phyloP scores from a whole-genome alignment of 2,113 vertebrate genomes.

The Vulpes ferrilata region DNA sequence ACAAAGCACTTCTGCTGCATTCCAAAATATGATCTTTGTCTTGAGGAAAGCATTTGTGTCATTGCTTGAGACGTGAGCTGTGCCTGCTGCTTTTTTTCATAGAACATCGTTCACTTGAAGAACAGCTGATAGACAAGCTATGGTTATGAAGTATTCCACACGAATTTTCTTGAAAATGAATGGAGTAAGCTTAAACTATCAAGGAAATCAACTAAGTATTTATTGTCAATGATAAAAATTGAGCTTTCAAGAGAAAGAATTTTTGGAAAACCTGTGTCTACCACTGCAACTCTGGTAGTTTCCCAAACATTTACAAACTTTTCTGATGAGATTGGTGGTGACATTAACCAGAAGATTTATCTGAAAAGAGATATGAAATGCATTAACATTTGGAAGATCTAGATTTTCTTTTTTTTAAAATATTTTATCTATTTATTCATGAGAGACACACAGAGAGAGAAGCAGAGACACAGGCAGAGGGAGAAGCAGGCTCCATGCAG shows the following conservation, averaged over 20 bases:
- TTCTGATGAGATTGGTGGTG: not conserved
- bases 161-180: conserved; percentile 9
- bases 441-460: no score
- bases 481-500: no score
- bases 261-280: not conserved
- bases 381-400: not conserved
- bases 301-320: not conserved
- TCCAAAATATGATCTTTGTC: not conserved
- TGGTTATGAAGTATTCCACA: not conserved
- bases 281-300: not conserved
- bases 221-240: not conserved
- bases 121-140: not conserved
- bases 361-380: not conserved
- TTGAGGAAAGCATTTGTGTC: not conserved
- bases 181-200: not conserved
- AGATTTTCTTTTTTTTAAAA: not conserved
- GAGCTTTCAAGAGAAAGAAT: conserved; percentile 12
- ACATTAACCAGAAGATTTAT: not conserved
- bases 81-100: not conserved
- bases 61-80: not conserved
- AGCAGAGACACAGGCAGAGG: no score
- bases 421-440: no score
- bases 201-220: not conserved
- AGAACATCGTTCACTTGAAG: not conserved
- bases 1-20: not conserved